phyloP scores from a whole-genome alignment of 2,797 vertebrate species.

The Phrynocephalus guinanensis region DNA sequence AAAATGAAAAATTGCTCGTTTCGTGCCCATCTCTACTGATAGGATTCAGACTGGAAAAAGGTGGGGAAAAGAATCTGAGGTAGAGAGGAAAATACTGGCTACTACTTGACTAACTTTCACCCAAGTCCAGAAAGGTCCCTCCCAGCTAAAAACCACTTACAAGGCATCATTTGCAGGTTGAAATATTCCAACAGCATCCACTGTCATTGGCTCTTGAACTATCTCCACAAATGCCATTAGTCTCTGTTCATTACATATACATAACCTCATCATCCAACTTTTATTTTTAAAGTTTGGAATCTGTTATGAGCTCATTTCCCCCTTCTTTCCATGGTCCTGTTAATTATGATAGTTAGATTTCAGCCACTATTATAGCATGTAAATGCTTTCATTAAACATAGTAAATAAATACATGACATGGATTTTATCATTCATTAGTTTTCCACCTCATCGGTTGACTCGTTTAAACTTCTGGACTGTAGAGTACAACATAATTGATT shows the following conservation, averaged over 20 bases:
- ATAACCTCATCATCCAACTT: not conserved
- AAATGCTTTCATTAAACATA: not conserved
- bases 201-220: not conserved
- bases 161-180: no score
- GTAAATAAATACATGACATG: not conserved
- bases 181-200: not conserved
- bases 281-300: not conserved
- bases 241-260: not conserved
- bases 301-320: not conserved
- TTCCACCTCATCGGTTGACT: not conserved
- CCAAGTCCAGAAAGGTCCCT: no score
- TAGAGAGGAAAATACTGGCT: no score
- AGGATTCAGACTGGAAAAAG: no score
- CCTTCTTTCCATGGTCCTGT: not conserved
- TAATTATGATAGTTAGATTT: not conserved
- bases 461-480: slow-evolving; percentile 23
- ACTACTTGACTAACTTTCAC: no score
- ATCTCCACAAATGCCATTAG: not conserved
- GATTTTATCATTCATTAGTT: slow-evolving; percentile 13
- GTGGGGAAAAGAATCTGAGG: no score
- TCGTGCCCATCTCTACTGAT: no score
- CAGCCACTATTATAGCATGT: not conserved
- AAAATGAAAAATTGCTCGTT: no score
- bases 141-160: no score
- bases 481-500: slow-evolving; percentile 19